Percentiles rank a stretch among this genome's conserved stretches.
phyloP scores from a whole-genome alignment of 1,140 invertebrate species.

The Drosophila littoralis region DNA sequence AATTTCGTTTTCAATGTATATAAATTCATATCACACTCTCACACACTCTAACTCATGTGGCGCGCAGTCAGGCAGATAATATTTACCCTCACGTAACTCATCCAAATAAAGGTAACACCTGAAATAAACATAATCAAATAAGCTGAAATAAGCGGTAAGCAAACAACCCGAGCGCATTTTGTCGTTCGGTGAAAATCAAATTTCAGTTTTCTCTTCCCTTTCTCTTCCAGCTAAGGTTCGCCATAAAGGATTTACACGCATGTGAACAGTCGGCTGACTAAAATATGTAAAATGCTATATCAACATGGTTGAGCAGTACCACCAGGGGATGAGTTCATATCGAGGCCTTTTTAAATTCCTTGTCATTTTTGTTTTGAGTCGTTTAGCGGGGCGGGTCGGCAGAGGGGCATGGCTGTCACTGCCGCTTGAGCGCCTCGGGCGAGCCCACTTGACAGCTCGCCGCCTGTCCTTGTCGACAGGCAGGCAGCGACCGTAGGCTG shows the following conservation, averaged over 20 bases:
- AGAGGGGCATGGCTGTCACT: slow-evolving; percentile 53
- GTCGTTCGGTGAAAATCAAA: slow-evolving; percentile 66
- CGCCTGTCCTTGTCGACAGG: slow-evolving; percentile 36
- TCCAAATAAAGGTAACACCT: slow-evolving; percentile 44
- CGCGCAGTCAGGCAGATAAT: slow-evolving; percentile 40
- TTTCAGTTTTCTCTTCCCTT: slow-evolving; percentile 36
- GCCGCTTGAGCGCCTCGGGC: slow-evolving; percentile 67
- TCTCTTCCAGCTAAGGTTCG: slow-evolving; percentile 57
- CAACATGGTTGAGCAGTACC: slow-evolving; percentile 20
- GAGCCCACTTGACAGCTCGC: slow-evolving; percentile 69
- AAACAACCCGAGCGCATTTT: slow-evolving; percentile 54
- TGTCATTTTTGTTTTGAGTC: slow-evolving; percentile 58
- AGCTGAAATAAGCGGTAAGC: slow-evolving; percentile 57
- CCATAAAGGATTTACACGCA: slow-evolving; percentile 80
- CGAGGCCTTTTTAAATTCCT: slow-evolving; percentile 70
- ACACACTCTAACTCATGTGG: no score
- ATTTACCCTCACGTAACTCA: slow-evolving; percentile 33
- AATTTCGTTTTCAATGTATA: slow-evolving; percentile 16
- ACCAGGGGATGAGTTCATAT: slow-evolving; percentile 8
- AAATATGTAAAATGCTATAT: slow-evolving; percentile 75
- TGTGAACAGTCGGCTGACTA: slow-evolving; percentile 66
- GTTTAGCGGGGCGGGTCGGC: slow-evolving; percentile 17
- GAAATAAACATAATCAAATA: slow-evolving; percentile 81
- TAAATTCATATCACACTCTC: slow-evolving; percentile 11
- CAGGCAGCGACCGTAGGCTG: slow-evolving; percentile 13